Evolutionary conservation across 2,888 invertebrate genomes (phyloP).

Genomic region (Strigamia transsilvanica): DNA sequence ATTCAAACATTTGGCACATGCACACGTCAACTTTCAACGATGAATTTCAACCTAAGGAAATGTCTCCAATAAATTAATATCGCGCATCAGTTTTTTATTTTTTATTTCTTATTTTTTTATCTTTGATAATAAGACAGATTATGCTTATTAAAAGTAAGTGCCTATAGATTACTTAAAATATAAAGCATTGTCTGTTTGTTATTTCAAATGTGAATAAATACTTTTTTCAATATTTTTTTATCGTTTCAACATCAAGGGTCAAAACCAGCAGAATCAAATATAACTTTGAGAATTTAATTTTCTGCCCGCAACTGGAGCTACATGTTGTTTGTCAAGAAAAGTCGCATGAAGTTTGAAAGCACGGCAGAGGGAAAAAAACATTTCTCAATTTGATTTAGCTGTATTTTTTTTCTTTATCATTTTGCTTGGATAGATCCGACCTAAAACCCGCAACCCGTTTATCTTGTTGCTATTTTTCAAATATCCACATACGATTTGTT

Average conservation of each 20-base stretch:
- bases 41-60: neutral
- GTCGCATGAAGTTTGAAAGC: neutral
- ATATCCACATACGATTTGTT: constrained; percentile 21
- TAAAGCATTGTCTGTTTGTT: too few species aligned
- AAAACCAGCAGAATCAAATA: too few species aligned
- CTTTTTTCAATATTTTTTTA: neutral
- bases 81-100: neutral
- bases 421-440: constrained; percentile 23
- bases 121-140: too few species aligned
- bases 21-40: constrained; percentile 4
- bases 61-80: neutral
- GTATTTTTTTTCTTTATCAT: constrained; percentile 9
- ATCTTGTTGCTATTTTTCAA: constrained; percentile 28
- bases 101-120: neutral
- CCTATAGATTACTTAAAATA: too few species aligned
- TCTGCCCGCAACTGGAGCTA: neutral
- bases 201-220: neutral
- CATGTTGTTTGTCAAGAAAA: constrained; percentile 1
- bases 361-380: neutral
- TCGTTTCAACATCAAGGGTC: neutral
- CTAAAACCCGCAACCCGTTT: constrained; percentile 10
- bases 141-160: too few species aligned
- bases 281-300: too few species aligned
- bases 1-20: constrained; percentile 27
- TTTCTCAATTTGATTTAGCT: constrained; percentile 29